Conservation (phyloP, 2,797 vertebrate genomes). For the Botia kubotai region DNA sequence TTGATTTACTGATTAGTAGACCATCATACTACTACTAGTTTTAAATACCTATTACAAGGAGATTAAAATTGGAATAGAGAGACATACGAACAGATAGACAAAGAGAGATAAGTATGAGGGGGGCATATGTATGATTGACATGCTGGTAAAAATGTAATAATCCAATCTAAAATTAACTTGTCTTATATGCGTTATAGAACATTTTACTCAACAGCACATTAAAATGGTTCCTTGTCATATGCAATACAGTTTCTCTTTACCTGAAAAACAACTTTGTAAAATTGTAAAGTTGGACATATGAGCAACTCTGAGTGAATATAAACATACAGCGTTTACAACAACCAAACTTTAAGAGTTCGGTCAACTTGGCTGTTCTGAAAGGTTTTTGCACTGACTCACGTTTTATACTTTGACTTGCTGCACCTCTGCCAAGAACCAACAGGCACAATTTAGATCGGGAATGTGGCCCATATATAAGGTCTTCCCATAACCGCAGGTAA, state of each 20-base stretch:
- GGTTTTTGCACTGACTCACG: not conserved
- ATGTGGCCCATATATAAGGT: not conserved
- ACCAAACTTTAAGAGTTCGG: not conserved
- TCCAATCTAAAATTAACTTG: constrained; percentile 39
- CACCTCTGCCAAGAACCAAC: not conserved
- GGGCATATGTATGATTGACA: constrained; percentile 39
- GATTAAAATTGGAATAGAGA: constrained; percentile 48
- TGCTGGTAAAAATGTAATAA: constrained; percentile 44
- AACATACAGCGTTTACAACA: not conserved
- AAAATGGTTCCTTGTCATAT: constrained; percentile 6
- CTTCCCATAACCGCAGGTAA: constrained; percentile 11
- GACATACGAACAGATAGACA: constrained; percentile 20
- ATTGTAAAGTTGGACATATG: not conserved
- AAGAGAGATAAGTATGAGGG: constrained; percentile 11
- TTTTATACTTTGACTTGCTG: not conserved
- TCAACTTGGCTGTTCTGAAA: not conserved
- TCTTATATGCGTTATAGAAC: constrained; percentile 28
- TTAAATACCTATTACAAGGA: constrained; percentile 70
- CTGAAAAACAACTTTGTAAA: constrained; percentile 6
- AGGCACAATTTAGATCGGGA: not conserved
- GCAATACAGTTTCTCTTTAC: constrained; percentile 8
- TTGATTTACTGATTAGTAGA: constrained; percentile 88
- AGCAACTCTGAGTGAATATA: constrained; percentile 4
- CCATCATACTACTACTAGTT: constrained; percentile 82
- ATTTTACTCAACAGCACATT: constrained; percentile 44